Base-by-base conservation (phyloP, 1,140 invertebrate species). In the Melitaea cinxia region DNA sequence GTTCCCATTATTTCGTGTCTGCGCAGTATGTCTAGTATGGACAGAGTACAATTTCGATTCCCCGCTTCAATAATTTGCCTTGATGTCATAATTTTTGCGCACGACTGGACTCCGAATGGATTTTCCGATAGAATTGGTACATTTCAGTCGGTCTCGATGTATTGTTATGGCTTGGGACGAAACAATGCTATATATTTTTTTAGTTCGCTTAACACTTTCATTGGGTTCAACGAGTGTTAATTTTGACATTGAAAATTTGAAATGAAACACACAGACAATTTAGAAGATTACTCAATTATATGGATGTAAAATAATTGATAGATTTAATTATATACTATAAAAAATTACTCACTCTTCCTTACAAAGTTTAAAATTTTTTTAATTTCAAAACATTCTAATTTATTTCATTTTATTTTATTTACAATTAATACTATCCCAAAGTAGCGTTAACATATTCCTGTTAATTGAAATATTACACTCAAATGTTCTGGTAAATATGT, bases 81-180 rank as follows among this genome's bases (percentile, higher is more conserved):
- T 82, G 72, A 85, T 84, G 78, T 87, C 81, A 85, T 85, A 82
- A 76, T 85, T 84, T 82, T 87, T 75, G 67, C 82, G 77, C 76
- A 78, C 78, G 83, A 78, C 58, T 79, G 83, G 71, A 70, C 57
- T 66, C 62, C 64, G 69, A 83, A 83, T 85, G 82, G 75, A 79
- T 85, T 89, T 88, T 80, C 78, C 79, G 74, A 86, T 85, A 81
- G 79, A 85, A 82, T 85, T 83, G 78, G 67, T 78, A 70, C 70
- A 72, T 75, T 78, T 72, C 66, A 60, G 55, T 64, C 70, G 60
- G 52, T 26, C 37, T 54, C 61, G 62, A 65, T 59, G 59, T 72
- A 73, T 78, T 68, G 59, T 69, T 72, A 66, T 68, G 67, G 73
- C 37, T 66, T 65, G 50, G 68, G 63, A 68, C 60, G 42, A 75